Percentiles rank a stretch among this genome's conserved stretches.
phyloP scores from a whole-genome alignment of 2,888 invertebrate genomes.

The Horisme vitalbata region DNA sequence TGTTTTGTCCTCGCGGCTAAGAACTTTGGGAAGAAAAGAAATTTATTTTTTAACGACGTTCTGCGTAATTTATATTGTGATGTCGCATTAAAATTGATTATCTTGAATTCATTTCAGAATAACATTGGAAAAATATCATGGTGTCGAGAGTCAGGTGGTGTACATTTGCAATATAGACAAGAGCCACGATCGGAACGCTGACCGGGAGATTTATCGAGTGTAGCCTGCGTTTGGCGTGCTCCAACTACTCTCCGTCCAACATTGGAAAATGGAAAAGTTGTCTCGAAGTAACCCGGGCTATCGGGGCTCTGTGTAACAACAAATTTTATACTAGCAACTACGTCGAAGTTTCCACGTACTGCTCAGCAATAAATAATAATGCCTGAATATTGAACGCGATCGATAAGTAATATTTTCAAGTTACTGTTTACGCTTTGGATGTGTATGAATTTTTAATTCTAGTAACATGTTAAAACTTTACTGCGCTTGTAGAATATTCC shows the following conservation, averaged over 20 bases:
- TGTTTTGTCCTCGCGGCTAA: slow-evolving; percentile 53
- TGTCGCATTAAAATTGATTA: slow-evolving; percentile 21
- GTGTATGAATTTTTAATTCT: slow-evolving; percentile 20
- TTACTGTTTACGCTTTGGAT: slow-evolving; percentile 42
- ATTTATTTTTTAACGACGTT: slow-evolving; percentile 44
- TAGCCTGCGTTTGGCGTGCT: slow-evolving; percentile 48
- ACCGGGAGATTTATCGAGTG: slow-evolving; percentile 54
- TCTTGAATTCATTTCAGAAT: slow-evolving; percentile 6
- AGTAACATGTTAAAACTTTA: slow-evolving; percentile 17
- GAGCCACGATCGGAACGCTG: slow-evolving; percentile 40
- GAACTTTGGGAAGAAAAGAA: slow-evolving; percentile 46
- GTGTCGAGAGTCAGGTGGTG: slow-evolving; percentile 3
- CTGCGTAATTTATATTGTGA: slow-evolving; percentile 33
- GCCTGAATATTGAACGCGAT: slow-evolving; percentile 53
- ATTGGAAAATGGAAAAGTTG: slow-evolving; percentile 62
- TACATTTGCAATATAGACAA: slow-evolving; percentile 31
- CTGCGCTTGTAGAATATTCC: slow-evolving; percentile 32
- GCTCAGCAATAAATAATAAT: slow-evolving; percentile 62
- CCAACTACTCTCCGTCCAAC: slow-evolving; percentile 41
- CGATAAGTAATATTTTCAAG: slow-evolving; percentile 56
- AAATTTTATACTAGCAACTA: slow-evolving; percentile 57
- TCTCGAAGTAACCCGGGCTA: slow-evolving; percentile 51
- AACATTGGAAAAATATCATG: slow-evolving; percentile 1
- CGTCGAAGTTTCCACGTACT: slow-evolving; percentile 56
- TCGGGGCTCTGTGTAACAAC: slow-evolving; percentile 54